phyloP scores from a whole-genome alignment of 2,888 invertebrate species.

The Thalpophila matura region DNA sequence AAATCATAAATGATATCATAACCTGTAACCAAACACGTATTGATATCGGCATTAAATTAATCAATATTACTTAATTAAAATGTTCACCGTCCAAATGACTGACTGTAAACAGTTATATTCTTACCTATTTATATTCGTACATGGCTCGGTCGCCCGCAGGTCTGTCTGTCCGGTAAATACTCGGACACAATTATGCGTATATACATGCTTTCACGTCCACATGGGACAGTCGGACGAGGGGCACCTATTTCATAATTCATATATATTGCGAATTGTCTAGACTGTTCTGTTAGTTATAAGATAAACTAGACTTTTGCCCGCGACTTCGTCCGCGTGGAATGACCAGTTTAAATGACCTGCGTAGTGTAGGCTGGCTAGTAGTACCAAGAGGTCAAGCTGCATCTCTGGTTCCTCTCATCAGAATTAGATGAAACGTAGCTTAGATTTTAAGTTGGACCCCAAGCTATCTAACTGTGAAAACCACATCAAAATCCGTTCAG shows the following conservation, averaged over 20 bases:
- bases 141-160: constrained; percentile 32
- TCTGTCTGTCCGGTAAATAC: constrained; percentile 51
- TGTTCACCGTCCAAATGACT: constrained; percentile 22
- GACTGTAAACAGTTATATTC: constrained; percentile 15
- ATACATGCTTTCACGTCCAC: constrained; percentile 56
- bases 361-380: too few relatives aligned
- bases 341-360: too few relatives aligned
- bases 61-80: constrained; percentile 23
- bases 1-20: too few relatives aligned
- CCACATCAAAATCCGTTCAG: too few relatives aligned
- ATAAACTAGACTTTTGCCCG: too few relatives aligned
- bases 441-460: too few relatives aligned
- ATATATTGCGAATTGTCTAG: constrained; percentile 54
- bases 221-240: constrained; percentile 43
- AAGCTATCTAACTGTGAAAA: too few relatives aligned
- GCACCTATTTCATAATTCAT: constrained; percentile 63
- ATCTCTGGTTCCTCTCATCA: too few relatives aligned
- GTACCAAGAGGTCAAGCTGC: too few relatives aligned
- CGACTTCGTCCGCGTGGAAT: too few relatives aligned
- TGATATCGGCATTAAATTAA: constrained; percentile 4
- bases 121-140: background rate
- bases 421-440: too few relatives aligned
- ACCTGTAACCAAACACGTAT: background rate
- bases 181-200: constrained; percentile 62
- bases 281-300: too few relatives aligned